These are phyloP conservation scores for Lethenteron reissneri DNA, from an alignment of 2,113 vertebrate species.

Conservation along the genomic window DNA sequence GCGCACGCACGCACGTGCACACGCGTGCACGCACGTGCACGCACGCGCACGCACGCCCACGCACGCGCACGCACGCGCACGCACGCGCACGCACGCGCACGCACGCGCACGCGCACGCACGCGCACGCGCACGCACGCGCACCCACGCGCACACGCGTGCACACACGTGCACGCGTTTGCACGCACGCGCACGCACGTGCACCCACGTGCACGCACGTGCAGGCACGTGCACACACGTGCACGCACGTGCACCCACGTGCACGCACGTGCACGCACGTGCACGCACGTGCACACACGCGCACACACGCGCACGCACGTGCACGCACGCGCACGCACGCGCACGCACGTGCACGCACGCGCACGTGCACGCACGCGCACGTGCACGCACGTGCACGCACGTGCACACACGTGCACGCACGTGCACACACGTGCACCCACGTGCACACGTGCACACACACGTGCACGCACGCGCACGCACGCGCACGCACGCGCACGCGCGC, in stretches of 20 bases:
- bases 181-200: constrained; percentile 1
- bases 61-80: constrained; percentile 1
- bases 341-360: neutral
- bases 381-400: neutral
- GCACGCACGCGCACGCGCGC: neutral
- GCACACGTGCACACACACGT: neutral
- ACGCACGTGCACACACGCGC: neutral
- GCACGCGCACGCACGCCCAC: constrained; percentile 1
- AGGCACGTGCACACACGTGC: neutral
- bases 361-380: neutral
- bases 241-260: neutral
- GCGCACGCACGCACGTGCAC: neutral
- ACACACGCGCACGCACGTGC: neutral
- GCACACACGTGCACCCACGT: neutral
- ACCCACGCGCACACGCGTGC: neutral
- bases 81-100: constrained; percentile 1
- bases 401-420: neutral
- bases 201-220: neutral
- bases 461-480: neutral
- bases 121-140: neutral
- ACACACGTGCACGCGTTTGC: neutral
- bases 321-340: neutral
- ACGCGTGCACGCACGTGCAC: neutral
- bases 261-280: neutral
- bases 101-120: neutral